Evolutionary conservation across 2,888 invertebrate species (phyloP).

Genomic region (Frankliniella intonsa): DNA sequence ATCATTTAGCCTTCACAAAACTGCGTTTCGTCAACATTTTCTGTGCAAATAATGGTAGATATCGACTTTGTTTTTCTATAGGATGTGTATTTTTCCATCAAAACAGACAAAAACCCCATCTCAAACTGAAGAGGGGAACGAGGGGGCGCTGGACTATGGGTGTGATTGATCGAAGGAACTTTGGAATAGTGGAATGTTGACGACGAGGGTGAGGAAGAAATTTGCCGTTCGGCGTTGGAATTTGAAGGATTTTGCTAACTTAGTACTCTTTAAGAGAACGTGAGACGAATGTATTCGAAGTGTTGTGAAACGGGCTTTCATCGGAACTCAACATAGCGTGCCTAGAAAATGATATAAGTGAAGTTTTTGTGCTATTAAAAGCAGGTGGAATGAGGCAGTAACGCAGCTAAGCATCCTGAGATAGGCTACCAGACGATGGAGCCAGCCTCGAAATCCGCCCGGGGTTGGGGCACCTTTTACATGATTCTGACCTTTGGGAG

Average conservation of each 20-base stretch:
- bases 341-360: slow-evolving; percentile 32
- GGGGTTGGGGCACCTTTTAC: slow-evolving; percentile 36
- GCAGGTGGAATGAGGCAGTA: slow-evolving; percentile 40
- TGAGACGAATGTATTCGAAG: slow-evolving; percentile 31
- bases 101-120: no score
- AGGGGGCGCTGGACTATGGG: slow-evolving; percentile 8
- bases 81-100: no score
- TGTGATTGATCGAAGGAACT: slow-evolving; percentile 34
- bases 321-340: slow-evolving; percentile 29
- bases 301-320: slow-evolving; percentile 31
- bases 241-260: slow-evolving; percentile 32
- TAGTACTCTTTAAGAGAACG: slow-evolving; percentile 28
- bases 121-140: background rate
- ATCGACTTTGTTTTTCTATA: no score
- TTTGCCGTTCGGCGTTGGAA: slow-evolving; percentile 37
- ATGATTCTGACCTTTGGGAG: slow-evolving; percentile 33
- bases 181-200: slow-evolving; percentile 40
- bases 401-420: slow-evolving; percentile 36
- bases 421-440: slow-evolving; percentile 39
- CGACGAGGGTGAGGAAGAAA: slow-evolving; percentile 39
- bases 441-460: slow-evolving; percentile 38
- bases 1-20: no score
- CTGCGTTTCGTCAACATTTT: no score
- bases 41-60: no score
- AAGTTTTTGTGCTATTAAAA: slow-evolving; percentile 37